phyloP scores from a whole-genome alignment of 2,888 invertebrate species.

The Nomada flava region DNA sequence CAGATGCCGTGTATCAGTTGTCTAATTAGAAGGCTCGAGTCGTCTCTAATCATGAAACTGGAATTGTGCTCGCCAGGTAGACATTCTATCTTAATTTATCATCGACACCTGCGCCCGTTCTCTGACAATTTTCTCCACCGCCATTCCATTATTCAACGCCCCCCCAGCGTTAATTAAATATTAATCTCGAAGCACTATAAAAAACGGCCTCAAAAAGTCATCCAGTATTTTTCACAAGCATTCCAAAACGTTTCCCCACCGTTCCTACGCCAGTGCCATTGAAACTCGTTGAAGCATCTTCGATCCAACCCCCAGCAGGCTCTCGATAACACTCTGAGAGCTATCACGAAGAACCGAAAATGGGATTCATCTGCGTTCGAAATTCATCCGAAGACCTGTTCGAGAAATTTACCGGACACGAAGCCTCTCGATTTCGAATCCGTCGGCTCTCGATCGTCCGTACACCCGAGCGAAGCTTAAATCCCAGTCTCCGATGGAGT shows the following conservation, averaged over 20 bases:
- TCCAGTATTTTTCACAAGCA: too few relatives aligned
- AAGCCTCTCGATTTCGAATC: slow-evolving; percentile 36
- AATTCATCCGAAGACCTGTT: slow-evolving; percentile 29
- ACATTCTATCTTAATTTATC: not conserved
- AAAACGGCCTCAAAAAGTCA: too few relatives aligned
- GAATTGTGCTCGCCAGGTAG: not conserved
- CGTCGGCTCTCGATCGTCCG: slow-evolving; percentile 59
- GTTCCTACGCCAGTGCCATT: too few relatives aligned
- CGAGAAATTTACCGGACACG: slow-evolving; percentile 32
- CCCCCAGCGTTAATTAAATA: too few relatives aligned
- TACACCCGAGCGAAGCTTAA: slow-evolving; percentile 70
- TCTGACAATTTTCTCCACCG: too few relatives aligned
- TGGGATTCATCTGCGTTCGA: slow-evolving; percentile 2
- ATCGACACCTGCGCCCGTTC: not conserved
- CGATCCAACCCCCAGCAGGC: not conserved
- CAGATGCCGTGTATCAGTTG: slow-evolving; percentile 1
- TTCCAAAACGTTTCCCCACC: too few relatives aligned
- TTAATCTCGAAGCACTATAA: too few relatives aligned
- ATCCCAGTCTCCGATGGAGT: slow-evolving; percentile 63
- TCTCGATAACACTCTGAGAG: not conserved
- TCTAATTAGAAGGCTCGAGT: slow-evolving; percentile 11
- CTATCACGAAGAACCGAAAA: not conserved
- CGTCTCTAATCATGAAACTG: slow-evolving; percentile 1
- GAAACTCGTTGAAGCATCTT: not conserved
- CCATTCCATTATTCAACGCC: too few relatives aligned